Conservation (phyloP, 2,797 vertebrate species). For the Cynodonichthys magdalenae region DNA sequence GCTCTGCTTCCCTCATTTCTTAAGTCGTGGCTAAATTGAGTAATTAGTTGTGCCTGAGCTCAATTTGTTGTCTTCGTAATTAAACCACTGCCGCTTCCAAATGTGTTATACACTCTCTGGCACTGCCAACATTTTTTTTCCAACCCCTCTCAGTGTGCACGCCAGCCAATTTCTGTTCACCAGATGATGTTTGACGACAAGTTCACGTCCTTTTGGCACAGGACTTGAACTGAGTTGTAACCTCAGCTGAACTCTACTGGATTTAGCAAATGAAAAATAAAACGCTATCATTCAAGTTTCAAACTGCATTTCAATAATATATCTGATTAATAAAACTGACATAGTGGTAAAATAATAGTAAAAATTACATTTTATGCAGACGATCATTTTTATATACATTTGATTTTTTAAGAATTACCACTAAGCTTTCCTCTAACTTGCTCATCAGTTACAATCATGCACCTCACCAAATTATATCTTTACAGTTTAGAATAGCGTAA, state of each 20-base stretch:
- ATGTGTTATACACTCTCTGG: slow-evolving; percentile 26
- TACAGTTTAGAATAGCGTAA: too few relatives aligned
- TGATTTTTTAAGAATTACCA: too few relatives aligned
- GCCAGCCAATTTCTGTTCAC: not conserved
- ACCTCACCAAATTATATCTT: too few relatives aligned
- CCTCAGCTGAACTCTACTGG: not conserved
- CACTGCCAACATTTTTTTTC: slow-evolving; percentile 17
- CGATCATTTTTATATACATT: too few relatives aligned
- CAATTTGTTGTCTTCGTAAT: slow-evolving; percentile 59
- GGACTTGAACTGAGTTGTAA: not conserved
- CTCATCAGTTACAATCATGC: too few relatives aligned
- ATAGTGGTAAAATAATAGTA: too few relatives aligned
- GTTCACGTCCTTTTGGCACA: not conserved
- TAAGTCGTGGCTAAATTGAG: slow-evolving; percentile 56
- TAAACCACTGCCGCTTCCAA: slow-evolving; percentile 35
- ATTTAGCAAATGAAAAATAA: too few relatives aligned
- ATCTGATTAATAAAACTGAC: too few relatives aligned
- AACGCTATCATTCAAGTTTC: too few relatives aligned
- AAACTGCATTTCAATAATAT: too few relatives aligned
- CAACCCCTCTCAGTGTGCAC: slow-evolving; percentile 1
- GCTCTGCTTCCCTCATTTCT: slow-evolving; percentile 27
- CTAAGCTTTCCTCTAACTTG: too few relatives aligned
- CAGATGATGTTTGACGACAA: slow-evolving; percentile 3
- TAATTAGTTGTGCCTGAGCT: slow-evolving; percentile 74
- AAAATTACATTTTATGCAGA: too few relatives aligned